phyloP scores from a whole-genome alignment of 2,888 invertebrate species.

The Dendrolimus houi region DNA sequence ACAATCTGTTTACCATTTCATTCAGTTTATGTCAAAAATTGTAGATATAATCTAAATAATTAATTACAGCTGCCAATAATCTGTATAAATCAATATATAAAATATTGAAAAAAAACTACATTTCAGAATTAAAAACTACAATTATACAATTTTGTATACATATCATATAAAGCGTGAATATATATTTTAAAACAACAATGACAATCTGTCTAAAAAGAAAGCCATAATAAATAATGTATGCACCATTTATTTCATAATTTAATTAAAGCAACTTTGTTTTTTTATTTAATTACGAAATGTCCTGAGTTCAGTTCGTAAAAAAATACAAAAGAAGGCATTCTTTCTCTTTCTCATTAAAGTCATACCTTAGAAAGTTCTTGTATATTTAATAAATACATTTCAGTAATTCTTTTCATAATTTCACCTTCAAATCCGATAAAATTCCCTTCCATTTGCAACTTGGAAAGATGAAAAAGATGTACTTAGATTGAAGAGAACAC shows the following conservation, averaged over 20 bases:
- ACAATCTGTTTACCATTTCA: no score
- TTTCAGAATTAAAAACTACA: no score
- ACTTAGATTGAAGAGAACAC: background rate
- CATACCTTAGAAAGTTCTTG: background rate
- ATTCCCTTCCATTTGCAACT: background rate
- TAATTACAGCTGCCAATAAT: no score
- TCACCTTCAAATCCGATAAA: background rate
- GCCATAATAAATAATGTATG: constrained; percentile 1
- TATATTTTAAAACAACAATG: no score
- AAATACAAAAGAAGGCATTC: constrained; percentile 43
- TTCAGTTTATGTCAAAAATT: no score
- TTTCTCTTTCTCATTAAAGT: constrained; percentile 9
- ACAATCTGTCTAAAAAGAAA: background rate
- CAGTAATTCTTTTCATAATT: background rate
- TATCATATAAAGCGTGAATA: no score
- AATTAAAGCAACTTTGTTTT: constrained; percentile 3
- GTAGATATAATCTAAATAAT: no score
- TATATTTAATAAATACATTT: background rate
- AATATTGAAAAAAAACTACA: no score
- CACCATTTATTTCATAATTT: constrained; percentile 4
- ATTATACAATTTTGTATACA: no score
- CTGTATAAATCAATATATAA: no score
- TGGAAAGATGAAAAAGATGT: background rate
- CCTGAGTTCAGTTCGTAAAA: constrained; percentile 35
- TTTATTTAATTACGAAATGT: constrained; percentile 7